Percentiles rank a stretch among this genome's conserved stretches.
Conservation (phyloP, 2,888 invertebrate species). For the Luperina testacea region DNA sequence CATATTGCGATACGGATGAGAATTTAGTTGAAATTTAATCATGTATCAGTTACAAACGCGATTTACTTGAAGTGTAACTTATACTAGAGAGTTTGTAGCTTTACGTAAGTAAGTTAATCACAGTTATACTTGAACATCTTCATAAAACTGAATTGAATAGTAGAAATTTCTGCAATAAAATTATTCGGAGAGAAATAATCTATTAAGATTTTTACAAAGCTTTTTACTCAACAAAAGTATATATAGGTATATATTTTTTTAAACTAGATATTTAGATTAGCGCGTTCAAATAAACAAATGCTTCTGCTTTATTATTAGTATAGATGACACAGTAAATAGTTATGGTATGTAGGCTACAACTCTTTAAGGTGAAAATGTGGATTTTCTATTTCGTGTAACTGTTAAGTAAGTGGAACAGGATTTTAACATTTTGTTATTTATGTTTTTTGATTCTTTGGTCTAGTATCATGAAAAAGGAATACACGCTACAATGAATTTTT, state of each 20-base stretch:
- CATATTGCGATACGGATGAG: slow-evolving; percentile 72
- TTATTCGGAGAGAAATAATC: not conserved
- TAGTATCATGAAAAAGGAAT: too few species aligned
- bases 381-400: too few species aligned
- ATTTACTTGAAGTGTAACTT: slow-evolving; percentile 26
- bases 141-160: not conserved
- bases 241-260: too few species aligned
- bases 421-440: too few species aligned
- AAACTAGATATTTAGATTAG: too few species aligned
- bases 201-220: not conserved
- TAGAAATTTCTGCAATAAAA: not conserved
- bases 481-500: too few species aligned
- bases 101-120: not conserved
- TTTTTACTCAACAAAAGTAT: not conserved
- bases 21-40: slow-evolving; percentile 68
- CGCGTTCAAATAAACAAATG: too few species aligned
- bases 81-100: slow-evolving; percentile 11
- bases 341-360: not conserved
- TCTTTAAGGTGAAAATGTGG: too few species aligned
- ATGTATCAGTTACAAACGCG: slow-evolving; percentile 67
- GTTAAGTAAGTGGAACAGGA: too few species aligned
- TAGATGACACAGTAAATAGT: not conserved
- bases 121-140: not conserved
- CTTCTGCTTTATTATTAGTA: too few species aligned
- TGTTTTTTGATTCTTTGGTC: too few species aligned